Base-by-base conservation (phyloP, 2,888 invertebrate species). In the Embidobia sp. region DNA sequence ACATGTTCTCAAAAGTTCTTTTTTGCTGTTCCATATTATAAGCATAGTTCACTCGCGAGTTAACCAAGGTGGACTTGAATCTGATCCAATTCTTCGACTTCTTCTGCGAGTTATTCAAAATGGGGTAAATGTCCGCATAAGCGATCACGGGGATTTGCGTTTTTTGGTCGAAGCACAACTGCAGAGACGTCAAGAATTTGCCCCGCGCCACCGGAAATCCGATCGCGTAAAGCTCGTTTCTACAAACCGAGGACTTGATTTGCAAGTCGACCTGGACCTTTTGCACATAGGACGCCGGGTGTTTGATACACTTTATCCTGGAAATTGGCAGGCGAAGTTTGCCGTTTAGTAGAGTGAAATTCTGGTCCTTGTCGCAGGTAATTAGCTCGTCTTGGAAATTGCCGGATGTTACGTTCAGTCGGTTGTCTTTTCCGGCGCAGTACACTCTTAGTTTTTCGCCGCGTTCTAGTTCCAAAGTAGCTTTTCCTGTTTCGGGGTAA, bases 381-480 rank as follows among this genome's bases (percentile, higher is more conserved):
- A 63, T 19, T 0, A n/a, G 1, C 1, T 37, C 31, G 1, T 48
- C 7, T 55, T 55, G 55, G 0, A 18, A n/a, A 6, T 0, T 6
- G 8, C 26, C 22, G 8, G 22, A 22, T n/a, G 53, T 61, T 1
- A 33, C n/a, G n/a, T 61, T 70, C n/a, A 70, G 27, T 5, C 46
- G 22, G 15, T 70, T 70, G 1, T 2, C 18, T 19, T 40, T 48
- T 11, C 72, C 72, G 0, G 46, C 55, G 27, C 72, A 72, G 26
- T 18, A 18, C 11, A 72, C 3, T 2, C 11, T 19, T 5, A 70
- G n/a, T 3, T 44, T 35, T 35, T 70, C 46, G 7, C 70, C 70
- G 6, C 31, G 19, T 29, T n/a, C 31, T 4, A 69, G 13, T 2
- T 29, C n/a, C 18, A 69, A 29, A 8, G 6, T 13, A 6, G 26